Percentiles rank a stretch among this genome's conserved stretches.
Conservation (phyloP, 2,888 invertebrate genomes). For the Ichneumon xanthorius region DNA sequence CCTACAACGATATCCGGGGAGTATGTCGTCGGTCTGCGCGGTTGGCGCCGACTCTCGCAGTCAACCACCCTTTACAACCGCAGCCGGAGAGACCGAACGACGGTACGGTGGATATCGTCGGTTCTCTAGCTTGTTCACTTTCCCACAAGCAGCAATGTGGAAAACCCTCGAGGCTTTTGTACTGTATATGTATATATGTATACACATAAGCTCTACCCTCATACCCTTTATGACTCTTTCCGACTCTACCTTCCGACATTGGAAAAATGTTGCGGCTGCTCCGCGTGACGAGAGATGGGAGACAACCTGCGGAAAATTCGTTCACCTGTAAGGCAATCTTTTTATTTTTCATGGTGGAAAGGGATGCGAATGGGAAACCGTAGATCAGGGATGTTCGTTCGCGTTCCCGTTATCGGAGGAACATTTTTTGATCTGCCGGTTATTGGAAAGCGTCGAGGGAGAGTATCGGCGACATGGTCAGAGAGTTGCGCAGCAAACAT, state of each 20-base stretch:
- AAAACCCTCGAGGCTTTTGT: conserved; percentile 52
- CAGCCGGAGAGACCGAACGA: conserved; percentile 29
- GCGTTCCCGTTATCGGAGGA: background rate
- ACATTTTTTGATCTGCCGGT: too few species aligned
- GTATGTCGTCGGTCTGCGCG: conserved; percentile 14
- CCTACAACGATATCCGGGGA: conserved; percentile 15
- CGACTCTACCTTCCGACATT: conserved; percentile 16
- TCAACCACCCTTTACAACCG: conserved; percentile 8
- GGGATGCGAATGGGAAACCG: too few species aligned
- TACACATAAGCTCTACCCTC: conserved; percentile 10
- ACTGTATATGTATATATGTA: background rate
- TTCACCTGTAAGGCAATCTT: conserved; percentile 62
- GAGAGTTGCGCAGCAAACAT: too few species aligned
- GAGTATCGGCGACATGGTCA: too few species aligned
- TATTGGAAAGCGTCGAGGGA: too few species aligned
- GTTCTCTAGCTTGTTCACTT: conserved; percentile 39
- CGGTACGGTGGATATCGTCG: conserved; percentile 44
- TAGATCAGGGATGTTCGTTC: background rate
- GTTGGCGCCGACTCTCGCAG: conserved; percentile 7
- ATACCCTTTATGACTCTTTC: conserved; percentile 2
- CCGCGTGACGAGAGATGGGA: background rate
- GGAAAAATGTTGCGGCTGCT: conserved; percentile 36
- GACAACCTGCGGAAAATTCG: conserved; percentile 56
- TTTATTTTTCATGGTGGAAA: background rate
- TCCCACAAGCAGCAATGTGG: conserved; percentile 26